Base-by-base conservation (phyloP, 2,888 invertebrate genomes). In the Stenurella melanura region DNA sequence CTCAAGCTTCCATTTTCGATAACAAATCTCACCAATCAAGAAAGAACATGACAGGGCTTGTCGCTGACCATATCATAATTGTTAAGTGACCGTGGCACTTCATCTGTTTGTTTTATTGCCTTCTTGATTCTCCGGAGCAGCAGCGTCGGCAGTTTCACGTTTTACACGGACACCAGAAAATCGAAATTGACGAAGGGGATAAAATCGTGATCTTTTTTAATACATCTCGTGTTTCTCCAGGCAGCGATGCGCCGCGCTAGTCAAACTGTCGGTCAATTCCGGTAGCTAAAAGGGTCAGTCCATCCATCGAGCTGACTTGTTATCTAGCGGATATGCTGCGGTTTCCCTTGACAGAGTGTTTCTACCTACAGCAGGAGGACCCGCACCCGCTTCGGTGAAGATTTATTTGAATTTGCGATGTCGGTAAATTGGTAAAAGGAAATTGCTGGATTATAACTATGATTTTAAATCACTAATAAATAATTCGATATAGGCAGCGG, bases 151-250 rank as follows among this genome's bases (percentile, higher is more conserved):
- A 34, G 38, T 64, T 64, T 18, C 42, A 19, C 38, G 42, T 64
- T 64, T 42, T 38, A 64, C 64, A 64, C 64, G 64, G 42, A 26
- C 42, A 19, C 30, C 54, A 26, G 57, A 50, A 57, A 34, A 57
- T 68, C 26, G 68, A 56, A 56, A 68, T 57, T 68, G 56, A 57
- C 56, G 56, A 56, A 57, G 57, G 38, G 26, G 56, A 68, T 56
- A 30, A 60, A 57, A 50, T 73, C 79, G 76, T 78, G 79, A 77
- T 73, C 77, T 80, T 80, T 75, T 78, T 76, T 80, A 80, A 80
- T 80, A 78, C 72, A 74, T 78, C 76, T 78, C 76, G 72, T 78
- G 78, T 78, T 75, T 12, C 42, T 42, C 19, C 42, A 42, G 42
- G 42, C 38, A 42, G 15, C 26, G 26, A 9, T 26, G 60, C 60